Evolutionary conservation across 2,888 invertebrate genomes (phyloP), one percentile per base, ranked within the genome.

Genomic region (Mimumesa dahlbomi): DNA sequence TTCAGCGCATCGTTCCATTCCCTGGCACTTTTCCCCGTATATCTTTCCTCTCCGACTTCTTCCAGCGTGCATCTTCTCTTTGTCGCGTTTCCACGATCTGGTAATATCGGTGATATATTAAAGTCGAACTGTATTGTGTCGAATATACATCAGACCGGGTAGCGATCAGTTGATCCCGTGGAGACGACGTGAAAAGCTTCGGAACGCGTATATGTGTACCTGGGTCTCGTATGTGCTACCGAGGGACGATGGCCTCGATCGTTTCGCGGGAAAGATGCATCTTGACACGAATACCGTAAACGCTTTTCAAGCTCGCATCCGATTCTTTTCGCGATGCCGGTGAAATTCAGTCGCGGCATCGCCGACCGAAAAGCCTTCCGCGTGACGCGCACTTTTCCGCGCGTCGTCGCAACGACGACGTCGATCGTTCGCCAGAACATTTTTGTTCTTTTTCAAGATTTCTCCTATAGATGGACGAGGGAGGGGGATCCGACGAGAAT

Each of bases 51-150:
- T 31, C 18, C 40, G 48, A 22, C 34, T 36, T 42, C 58, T 22
- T 45, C 22, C n/a, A 45, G 31, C 29, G 13, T 48, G n/a, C 29
- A 46, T 13, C 18, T 46, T 19, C 9, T 53, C 62, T 67, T 73
- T 52, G 59, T 54, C 58, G 46, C 58, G 46, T 40, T 46, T 50
- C 40, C 57, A 46, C 63, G 54, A 63, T 46, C 58, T 56, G 65
- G 73, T 78, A 75, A 80, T 81, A 74, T 77, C 67, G 71, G 45
- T 71, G 77, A 73, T 82, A 77, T 82, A 82, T 77, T 73, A 77
- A 77, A 79, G 70, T 78, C 69, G 63, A 67, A 63, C 59, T 67
- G 73, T 58, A 81, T 81, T 73, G 76, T 73, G 73, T 68, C 68
- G 70, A 65, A 66, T 64, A 38, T 49, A 42, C 6, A 53, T 13